These are phyloP conservation scores for Callocephalon fimbriatum DNA, from an alignment of 2,113 vertebrate genomes.

Conservation along the genomic window DNA sequence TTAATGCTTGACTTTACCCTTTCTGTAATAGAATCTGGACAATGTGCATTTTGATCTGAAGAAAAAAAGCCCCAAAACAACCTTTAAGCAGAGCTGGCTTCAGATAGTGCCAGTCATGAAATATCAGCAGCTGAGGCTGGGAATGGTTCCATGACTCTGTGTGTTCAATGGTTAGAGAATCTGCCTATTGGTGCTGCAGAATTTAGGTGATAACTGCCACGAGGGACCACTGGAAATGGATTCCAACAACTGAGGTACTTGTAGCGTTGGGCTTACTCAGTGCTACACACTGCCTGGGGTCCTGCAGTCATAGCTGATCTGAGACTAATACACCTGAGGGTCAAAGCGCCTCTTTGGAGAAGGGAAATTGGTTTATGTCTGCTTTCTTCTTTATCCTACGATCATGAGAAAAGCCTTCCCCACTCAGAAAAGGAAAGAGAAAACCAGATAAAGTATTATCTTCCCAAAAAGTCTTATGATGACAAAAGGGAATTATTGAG, in stretches of 20 bases:
- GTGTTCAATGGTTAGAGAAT: background rate
- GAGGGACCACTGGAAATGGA: background rate
- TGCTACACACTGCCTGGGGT: background rate
- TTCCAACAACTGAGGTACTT: background rate
- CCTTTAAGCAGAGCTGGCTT: background rate
- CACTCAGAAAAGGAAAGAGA: background rate
- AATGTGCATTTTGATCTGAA: background rate
- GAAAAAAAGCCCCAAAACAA: background rate
- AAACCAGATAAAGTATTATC: background rate
- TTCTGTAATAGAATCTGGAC: background rate
- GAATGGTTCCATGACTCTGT: background rate
- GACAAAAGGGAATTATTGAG: background rate
- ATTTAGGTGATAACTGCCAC: background rate
- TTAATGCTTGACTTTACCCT: background rate
- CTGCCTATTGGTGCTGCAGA: background rate
- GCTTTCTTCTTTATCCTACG: background rate
- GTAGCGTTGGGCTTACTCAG: background rate
- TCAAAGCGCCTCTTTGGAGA: background rate
- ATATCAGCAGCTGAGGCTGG: background rate
- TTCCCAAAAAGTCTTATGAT: background rate
- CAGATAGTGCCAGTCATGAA: background rate
- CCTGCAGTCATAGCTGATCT: background rate
- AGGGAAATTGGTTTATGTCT: background rate
- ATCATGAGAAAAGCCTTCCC: background rate
- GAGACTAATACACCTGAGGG: background rate